Percentiles rank a stretch among this genome's conserved stretches.
These are phyloP conservation scores for Bombycilla garrulus DNA, from an alignment of 2,113 vertebrate species.

Conservation along the genomic window DNA sequence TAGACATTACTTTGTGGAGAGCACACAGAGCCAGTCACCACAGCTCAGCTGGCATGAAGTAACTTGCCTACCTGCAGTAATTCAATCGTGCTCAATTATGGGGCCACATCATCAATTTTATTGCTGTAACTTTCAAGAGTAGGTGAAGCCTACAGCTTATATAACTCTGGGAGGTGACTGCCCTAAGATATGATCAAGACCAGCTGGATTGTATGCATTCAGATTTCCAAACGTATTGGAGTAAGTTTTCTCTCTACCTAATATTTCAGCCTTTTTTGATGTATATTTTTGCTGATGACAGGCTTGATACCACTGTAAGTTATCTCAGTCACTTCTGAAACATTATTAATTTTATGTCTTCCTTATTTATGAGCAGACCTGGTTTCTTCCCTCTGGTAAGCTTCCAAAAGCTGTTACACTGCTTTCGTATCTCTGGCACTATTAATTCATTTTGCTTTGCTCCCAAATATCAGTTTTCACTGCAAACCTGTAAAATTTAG, in stretches of 20 bases:
- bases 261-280: conserved; percentile 12
- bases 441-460: conserved; percentile 36
- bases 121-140: neutral
- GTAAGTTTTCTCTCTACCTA: neutral
- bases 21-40: neutral
- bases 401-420: conserved; percentile 9
- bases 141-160: neutral
- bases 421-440: conserved; percentile 18
- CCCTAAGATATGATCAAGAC: conserved; percentile 1
- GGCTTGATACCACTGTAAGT: conserved; percentile 7
- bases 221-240: conserved; percentile 13
- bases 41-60: neutral
- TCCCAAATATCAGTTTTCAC: neutral
- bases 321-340: conserved; percentile 32
- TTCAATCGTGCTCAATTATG: neutral
- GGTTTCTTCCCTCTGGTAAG: conserved; percentile 24
- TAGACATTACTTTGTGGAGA: neutral
- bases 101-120: conserved; percentile 18
- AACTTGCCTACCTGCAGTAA: conserved; percentile 9
- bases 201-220: neutral
- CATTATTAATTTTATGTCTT: conserved; percentile 36
- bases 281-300: conserved; percentile 48
- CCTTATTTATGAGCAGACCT: conserved; percentile 22
- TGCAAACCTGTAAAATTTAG: conserved; percentile 14
- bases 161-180: neutral